phyloP scores from a whole-genome alignment of 2,888 invertebrate genomes.

The Drosophila nigricruria region DNA sequence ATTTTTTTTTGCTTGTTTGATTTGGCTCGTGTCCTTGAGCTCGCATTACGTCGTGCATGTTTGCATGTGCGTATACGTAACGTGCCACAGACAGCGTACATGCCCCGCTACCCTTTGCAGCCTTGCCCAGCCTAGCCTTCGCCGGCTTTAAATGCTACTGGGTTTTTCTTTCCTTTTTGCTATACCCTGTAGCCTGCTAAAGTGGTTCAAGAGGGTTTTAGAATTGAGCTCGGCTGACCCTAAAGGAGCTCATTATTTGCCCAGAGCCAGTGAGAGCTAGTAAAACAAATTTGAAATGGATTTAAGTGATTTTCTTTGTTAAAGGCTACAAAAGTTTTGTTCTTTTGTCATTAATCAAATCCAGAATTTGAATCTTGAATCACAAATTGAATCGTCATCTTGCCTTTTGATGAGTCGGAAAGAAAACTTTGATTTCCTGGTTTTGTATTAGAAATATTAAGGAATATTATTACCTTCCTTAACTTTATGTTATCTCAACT shows the following conservation, averaged over 20 bases:
- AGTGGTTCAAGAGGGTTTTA: neutral
- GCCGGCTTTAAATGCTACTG: slow-evolving; percentile 24
- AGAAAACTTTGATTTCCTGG: neutral
- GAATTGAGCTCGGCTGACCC: slow-evolving; percentile 2
- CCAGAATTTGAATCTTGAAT: neutral
- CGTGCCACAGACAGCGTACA: slow-evolving; percentile 4
- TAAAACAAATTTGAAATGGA: slow-evolving; percentile 1
- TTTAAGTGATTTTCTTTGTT: neutral
- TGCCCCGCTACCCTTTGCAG: slow-evolving; percentile 1
- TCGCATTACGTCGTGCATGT: slow-evolving; percentile 58
- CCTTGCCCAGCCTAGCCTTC: slow-evolving; percentile 31
- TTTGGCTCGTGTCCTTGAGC: slow-evolving; percentile 63
- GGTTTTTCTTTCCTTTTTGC: neutral
- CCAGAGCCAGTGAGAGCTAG: neutral
- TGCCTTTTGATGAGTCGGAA: neutral
- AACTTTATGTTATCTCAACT: neutral
- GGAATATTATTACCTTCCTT: neutral
- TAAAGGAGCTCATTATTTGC: neutral
- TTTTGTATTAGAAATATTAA: neutral
- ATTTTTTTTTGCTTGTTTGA: slow-evolving; percentile 22
- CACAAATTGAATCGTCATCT: neutral
- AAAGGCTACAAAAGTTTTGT: neutral
- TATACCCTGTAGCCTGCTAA: slow-evolving; percentile 31
- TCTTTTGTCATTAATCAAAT: neutral
- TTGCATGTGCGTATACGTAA: slow-evolving; percentile 27